Conservation (phyloP, 1,140 invertebrate species). For the Nasonia vitripennis region DNA sequence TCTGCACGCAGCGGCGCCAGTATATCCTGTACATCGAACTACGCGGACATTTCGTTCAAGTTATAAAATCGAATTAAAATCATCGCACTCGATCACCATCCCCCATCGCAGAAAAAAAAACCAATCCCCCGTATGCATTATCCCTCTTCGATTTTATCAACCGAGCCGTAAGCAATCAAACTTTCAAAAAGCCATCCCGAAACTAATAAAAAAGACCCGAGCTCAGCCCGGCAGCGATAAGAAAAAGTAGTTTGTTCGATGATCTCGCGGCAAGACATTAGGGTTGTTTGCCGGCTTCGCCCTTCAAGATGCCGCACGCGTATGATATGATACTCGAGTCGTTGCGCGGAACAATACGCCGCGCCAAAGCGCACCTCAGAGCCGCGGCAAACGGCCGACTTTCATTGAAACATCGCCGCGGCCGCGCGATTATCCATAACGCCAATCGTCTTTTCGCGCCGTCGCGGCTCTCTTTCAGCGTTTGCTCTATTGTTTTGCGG, state of each 20-base stretch:
- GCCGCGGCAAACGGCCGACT: conserved; percentile 61
- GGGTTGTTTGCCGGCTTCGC: background rate
- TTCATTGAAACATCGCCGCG: conserved; percentile 68
- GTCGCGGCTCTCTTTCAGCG: conserved; percentile 39
- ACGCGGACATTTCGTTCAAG: background rate
- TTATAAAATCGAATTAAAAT: background rate
- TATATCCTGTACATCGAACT: too few relatives aligned
- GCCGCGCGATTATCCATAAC: conserved; percentile 63
- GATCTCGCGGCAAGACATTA: conserved; percentile 20
- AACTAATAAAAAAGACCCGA: conserved; percentile 15
- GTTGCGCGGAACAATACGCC: conserved; percentile 59
- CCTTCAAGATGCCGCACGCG: background rate
- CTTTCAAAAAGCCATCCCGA: conserved; percentile 18
- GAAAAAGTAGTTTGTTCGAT: conserved; percentile 36
- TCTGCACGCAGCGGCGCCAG: too few relatives aligned
- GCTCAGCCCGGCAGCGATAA: background rate
- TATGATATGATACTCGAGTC: background rate
- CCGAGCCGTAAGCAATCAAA: conserved; percentile 24
- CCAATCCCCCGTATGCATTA: background rate
- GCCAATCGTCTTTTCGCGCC: conserved; percentile 55
- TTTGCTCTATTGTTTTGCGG: background rate
- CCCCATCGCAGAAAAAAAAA: background rate
- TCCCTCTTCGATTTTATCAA: background rate
- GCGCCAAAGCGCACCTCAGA: conserved; percentile 67
- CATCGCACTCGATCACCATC: background rate